These are phyloP conservation scores for Alloscopus bannaensis DNA, from an alignment of 2,888 invertebrate genomes.

Conservation along the genomic window DNA sequence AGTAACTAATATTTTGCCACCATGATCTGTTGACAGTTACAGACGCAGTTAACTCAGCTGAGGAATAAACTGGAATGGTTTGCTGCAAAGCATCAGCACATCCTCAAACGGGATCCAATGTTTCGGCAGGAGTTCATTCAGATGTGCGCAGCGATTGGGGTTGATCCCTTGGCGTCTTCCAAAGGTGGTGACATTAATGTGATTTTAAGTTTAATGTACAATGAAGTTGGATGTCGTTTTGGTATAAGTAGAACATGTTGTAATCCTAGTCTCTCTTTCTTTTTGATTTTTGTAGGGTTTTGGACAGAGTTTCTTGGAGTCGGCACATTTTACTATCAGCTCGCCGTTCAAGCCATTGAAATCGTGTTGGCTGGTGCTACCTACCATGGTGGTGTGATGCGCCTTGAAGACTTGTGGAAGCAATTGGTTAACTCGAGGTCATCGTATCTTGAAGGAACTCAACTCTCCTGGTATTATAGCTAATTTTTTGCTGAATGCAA, in stretches of 20 bases:
- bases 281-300: conserved; percentile 80
- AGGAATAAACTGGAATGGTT: conserved; percentile 95
- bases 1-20: no score
- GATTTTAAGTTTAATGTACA: conserved; percentile 2
- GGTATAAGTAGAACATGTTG: neutral
- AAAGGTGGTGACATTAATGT: conserved; percentile 78
- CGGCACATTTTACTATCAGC: conserved; percentile 98
- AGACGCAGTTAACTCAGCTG: conserved; percentile 95
- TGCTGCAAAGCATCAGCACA: conserved; percentile 94
- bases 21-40: conserved; percentile 80
- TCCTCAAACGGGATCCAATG: conserved; percentile 95
- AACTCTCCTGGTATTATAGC: conserved; percentile 83
- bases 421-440: conserved; percentile 87
- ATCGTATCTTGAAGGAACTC: conserved; percentile 86
- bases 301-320: conserved; percentile 98
- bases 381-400: conserved; percentile 93
- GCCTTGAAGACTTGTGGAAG: conserved; percentile 85
- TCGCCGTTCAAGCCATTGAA: conserved; percentile 98
- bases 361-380: conserved; percentile 96
- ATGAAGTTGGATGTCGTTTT: neutral
- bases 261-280: neutral
- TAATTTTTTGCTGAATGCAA: no score
- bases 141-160: conserved; percentile 99
- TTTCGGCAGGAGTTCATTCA: conserved; percentile 98
- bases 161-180: conserved; percentile 96